Conservation (phyloP, 2,113 vertebrate genomes). For the cattle (Bos taurus) region DNA sequence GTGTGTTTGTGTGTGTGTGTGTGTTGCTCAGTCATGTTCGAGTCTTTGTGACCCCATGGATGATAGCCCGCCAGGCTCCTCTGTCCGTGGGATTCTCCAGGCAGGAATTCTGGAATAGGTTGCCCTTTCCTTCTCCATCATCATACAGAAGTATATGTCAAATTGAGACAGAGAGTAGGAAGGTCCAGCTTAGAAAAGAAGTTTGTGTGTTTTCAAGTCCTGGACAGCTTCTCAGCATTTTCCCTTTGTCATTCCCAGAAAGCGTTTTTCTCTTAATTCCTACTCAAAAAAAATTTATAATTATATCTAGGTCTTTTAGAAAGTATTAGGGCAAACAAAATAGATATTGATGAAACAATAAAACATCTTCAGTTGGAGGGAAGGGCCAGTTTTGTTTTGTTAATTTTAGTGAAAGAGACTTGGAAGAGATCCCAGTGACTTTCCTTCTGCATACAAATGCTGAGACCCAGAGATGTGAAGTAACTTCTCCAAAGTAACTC, state of each 20-base stretch:
- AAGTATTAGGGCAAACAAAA: neutral
- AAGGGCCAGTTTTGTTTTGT: neutral
- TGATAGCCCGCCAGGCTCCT: neutral
- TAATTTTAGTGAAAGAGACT: neutral
- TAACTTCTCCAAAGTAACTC: neutral
- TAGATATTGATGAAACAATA: constrained; percentile 17
- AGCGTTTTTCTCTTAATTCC: constrained; percentile 10
- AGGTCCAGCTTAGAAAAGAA: neutral
- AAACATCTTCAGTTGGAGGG: neutral
- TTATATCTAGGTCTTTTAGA: neutral
- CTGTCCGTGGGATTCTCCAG: neutral
- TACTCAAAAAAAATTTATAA: constrained; percentile 8
- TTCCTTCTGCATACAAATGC: neutral
- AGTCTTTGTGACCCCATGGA: neutral
- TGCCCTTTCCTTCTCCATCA: neutral
- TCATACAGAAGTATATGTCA: neutral
- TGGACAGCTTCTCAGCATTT: constrained; percentile 9
- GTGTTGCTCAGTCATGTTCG: neutral
- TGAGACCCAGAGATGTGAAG: neutral
- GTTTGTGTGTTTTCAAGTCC: neutral
- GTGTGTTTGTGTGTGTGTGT: neutral
- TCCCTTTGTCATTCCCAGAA: constrained; percentile 2
- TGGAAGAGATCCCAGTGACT: neutral
- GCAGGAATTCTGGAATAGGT: neutral
- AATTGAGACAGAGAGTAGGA: neutral